Percentiles rank a stretch among this genome's conserved stretches.
These are phyloP conservation scores for Venusia cambrica DNA, from an alignment of 2,888 invertebrate genomes.

Conservation along the genomic window DNA sequence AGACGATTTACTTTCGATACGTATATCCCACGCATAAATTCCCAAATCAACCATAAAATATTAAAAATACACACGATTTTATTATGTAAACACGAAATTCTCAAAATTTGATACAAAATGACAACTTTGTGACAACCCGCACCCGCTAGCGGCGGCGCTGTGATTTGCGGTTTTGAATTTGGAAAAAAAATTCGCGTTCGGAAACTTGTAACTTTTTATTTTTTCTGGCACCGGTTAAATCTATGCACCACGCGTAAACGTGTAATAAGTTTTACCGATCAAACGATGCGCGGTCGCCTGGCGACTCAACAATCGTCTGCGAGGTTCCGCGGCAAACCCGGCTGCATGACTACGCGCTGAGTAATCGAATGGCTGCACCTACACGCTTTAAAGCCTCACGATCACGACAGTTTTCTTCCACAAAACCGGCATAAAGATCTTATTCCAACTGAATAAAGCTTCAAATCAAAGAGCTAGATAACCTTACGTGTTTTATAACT, in stretches of 20 bases:
- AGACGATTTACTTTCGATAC: slow-evolving; percentile 41
- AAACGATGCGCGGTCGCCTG: slow-evolving; percentile 66
- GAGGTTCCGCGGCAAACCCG: slow-evolving; percentile 43
- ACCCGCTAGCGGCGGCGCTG: slow-evolving; percentile 32
- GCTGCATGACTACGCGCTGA: slow-evolving; percentile 69
- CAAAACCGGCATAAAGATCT: slow-evolving; percentile 1
- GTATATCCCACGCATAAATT: slow-evolving; percentile 21
- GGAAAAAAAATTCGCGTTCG: slow-evolving; percentile 32
- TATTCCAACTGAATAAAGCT: slow-evolving; percentile 8
- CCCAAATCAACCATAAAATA: slow-evolving; percentile 16
- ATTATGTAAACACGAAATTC: slow-evolving; percentile 41
- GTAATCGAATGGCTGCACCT: slow-evolving; percentile 62
- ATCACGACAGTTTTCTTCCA: slow-evolving; percentile 22
- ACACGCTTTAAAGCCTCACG: slow-evolving; percentile 48
- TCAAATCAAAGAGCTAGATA: slow-evolving; percentile 7
- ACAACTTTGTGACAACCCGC: slow-evolving; percentile 21
- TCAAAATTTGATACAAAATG: slow-evolving; percentile 64
- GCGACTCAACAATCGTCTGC: slow-evolving; percentile 56
- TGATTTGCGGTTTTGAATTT: slow-evolving; percentile 34
- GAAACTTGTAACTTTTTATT: slow-evolving; percentile 17
- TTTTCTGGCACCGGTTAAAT: neutral
- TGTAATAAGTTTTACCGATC: slow-evolving; percentile 50
- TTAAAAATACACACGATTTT: slow-evolving; percentile 46
- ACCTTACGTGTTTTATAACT: slow-evolving; percentile 3
- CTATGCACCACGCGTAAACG: slow-evolving; percentile 21